Evolutionary conservation across 2,797 vertebrate species (phyloP), one percentile per base, ranked within the genome.

Genomic region (Steatocranus sp.): DNA sequence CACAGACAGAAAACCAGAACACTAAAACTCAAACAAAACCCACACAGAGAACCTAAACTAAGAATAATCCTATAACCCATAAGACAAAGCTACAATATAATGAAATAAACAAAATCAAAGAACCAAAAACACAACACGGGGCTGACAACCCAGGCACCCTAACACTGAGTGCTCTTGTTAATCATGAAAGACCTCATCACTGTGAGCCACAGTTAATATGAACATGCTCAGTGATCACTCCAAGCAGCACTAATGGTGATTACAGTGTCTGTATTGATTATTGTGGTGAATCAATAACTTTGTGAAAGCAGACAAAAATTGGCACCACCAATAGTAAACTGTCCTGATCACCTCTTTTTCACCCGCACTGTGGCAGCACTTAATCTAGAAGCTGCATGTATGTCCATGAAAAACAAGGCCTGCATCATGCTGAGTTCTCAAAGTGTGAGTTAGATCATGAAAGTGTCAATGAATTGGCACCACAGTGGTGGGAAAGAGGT

Each of bases 391-490:
- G 0, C 49, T 50, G n/a, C 49, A 50, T 50, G 7, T 14, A 25
- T 53, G 11, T 53, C 6, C 25, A 15, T 27, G 14, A 32, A 58
- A 58, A 36, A 36, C 18, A 12, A 61, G 18, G 30, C 56, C 56
- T n/a, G 30, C 30, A n/a, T 11, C 17, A n/a, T 61, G 9, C 17
- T 34, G 56, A 11, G 15, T 61, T 61, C 56, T 61, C 56, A 61
- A 61, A 34, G 6, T 61, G 18, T 66, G 2, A 6, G 61, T 4
- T 66, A 41, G 11, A 14, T 66, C 61, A 23, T 20, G 1, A 66
- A 66, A 66, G 0, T 38, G 5, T 15, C 7, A 10, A 6, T 25
- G 63, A 68, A 41, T 0, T 41, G 20, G 20, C 6, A 0, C 66
- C 23, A 27, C 15, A 46, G 15, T 27, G 15, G 23, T 7, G 38